Conservation (phyloP, 2,113 vertebrate species). For the Craseonycteris thonglongyai region DNA sequence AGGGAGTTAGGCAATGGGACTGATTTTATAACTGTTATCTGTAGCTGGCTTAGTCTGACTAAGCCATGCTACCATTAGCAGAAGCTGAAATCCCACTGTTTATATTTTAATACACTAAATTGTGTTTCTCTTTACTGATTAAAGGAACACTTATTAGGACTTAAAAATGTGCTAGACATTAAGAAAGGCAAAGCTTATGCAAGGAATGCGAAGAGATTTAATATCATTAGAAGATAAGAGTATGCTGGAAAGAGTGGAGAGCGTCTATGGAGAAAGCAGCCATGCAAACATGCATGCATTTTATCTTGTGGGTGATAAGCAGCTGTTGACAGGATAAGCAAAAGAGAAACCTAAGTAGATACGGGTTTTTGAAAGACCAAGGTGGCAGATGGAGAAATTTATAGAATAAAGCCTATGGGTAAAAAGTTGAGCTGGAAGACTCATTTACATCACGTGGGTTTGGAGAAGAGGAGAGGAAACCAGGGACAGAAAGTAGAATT, state of each 20-base stretch:
- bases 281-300: not conserved
- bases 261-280: not conserved
- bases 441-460: not conserved
- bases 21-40: not conserved
- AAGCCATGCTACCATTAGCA: not conserved
- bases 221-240: not conserved
- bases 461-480: not conserved
- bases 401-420: not conserved
- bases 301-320: not conserved
- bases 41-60: not conserved
- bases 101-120: not conserved
- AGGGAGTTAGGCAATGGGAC: not conserved
- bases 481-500: not conserved
- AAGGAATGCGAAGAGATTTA: not conserved
- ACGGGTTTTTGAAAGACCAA: not conserved
- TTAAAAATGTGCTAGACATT: not conserved
- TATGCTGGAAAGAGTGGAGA: not conserved
- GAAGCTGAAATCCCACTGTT: not conserved
- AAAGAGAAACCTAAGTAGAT: not conserved
- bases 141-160: not conserved
- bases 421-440: not conserved
- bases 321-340: not conserved
- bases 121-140: not conserved
- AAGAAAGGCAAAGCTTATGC: not conserved
- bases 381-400: not conserved